phyloP scores from a whole-genome alignment of 2,888 invertebrate species.

The Euclidia mi region DNA sequence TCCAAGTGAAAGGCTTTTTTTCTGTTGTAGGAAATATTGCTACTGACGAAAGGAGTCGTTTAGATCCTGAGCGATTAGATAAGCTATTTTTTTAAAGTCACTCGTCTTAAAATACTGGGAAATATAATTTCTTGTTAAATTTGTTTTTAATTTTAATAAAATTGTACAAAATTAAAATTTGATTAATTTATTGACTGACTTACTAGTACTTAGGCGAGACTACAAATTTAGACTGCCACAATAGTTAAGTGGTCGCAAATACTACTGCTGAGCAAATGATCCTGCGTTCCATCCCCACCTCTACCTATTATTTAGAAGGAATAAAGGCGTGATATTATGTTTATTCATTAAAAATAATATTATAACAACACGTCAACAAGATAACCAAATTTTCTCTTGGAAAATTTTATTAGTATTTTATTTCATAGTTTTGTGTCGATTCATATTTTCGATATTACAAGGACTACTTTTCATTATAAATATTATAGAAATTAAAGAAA shows the following conservation, averaged over 20 bases:
- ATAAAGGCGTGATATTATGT: conserved; percentile 32
- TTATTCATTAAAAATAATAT: conserved; percentile 32
- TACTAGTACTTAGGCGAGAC: conserved; percentile 11
- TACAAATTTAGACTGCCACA: conserved; percentile 21
- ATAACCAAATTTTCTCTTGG: too few relatives aligned
- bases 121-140: conserved; percentile 18
- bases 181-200: conserved; percentile 33
- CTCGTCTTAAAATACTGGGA: conserved; percentile 25
- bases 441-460: too few relatives aligned
- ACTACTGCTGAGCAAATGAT: conserved; percentile 35
- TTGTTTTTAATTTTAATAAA: conserved; percentile 19
- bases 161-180: conserved; percentile 23
- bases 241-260: conserved; percentile 28
- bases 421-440: too few relatives aligned
- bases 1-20: conserved; percentile 30
- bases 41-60: conserved; percentile 37
- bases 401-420: too few relatives aligned
- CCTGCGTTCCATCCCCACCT: conserved; percentile 33
- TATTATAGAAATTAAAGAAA: too few relatives aligned
- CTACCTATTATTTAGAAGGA: conserved; percentile 38
- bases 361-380: too few relatives aligned
- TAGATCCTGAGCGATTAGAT: conserved; percentile 26
- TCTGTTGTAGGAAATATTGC: conserved; percentile 38
- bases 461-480: too few relatives aligned
- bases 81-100: conserved; percentile 23